Percentiles rank a stretch among this genome's conserved stretches.
phyloP scores from a whole-genome alignment of 2,113 vertebrate genomes.

The Corynorhinus townsendii region DNA sequence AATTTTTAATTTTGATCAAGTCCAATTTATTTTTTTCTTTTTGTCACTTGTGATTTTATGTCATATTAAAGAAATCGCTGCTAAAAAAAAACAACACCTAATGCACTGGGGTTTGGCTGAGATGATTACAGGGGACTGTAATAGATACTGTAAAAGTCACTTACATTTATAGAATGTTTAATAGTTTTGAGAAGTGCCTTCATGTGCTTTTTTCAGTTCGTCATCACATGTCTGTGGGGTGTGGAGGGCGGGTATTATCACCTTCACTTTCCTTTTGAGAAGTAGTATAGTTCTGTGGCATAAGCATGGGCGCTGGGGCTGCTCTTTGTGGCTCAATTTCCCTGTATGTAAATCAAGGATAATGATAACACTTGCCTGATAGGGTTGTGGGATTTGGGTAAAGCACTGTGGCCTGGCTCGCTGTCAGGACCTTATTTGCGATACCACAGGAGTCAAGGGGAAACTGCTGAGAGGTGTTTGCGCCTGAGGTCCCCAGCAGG shows the following conservation, averaged over 20 bases:
- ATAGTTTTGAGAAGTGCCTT: not conserved
- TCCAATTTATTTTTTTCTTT: no score
- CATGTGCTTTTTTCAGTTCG: not conserved
- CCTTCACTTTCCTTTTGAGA: not conserved
- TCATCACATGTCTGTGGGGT: not conserved
- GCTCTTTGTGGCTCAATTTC: not conserved
- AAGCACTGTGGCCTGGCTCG: not conserved
- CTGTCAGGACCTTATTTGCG: not conserved
- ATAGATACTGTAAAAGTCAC: constrained; percentile 26
- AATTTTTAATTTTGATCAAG: no score
- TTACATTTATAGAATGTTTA: not conserved
- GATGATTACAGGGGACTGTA: not conserved
- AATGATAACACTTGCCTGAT: not conserved
- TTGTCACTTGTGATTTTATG: no score
- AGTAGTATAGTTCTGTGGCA: not conserved
- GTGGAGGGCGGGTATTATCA: not conserved
- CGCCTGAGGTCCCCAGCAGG: not conserved
- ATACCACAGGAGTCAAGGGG: not conserved
- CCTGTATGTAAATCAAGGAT: not conserved
- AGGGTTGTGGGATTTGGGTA: not conserved
- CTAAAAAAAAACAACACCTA: no score
- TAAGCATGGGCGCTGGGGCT: not conserved
- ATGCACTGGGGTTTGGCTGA: constrained; percentile 5
- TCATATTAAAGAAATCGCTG: no score
- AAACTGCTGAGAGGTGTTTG: not conserved